Evolutionary conservation across 2,113 vertebrate genomes (phyloP), one percentile per base, ranked within the genome.

Genomic region (Arizona elegans): DNA sequence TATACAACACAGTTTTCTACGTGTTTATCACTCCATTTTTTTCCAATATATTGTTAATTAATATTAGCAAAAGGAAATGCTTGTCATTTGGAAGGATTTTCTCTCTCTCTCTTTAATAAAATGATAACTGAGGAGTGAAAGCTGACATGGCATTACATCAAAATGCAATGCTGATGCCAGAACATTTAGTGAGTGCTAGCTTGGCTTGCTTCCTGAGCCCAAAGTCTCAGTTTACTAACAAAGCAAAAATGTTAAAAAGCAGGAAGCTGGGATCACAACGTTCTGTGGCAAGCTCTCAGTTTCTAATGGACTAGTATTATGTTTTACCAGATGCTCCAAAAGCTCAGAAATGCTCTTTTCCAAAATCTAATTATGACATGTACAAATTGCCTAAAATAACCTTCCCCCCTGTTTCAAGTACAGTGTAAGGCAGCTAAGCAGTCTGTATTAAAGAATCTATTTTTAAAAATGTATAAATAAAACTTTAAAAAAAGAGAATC

Each of bases 171-270:
- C 93, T 94, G 70, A 94, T 96, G 96, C 96, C 96, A 96, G 96
- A 97, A 96, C 95, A 95, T 94, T 95, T 94, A 94, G 96, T 93
- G 95, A 91, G 91, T 95, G 95, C 93, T 97, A 95, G 96, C 95
- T 96, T 96, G 91, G 96, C 92, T 96, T 95, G 87, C 90, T 93
- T 97, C 94, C 89, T 88, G 91, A 93, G 94, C 95, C 95, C 94
- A 29, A 95, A 93, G n/a, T 96, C 93, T 54, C 86, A 75, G 94
- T 97, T 97, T 96, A 97, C 97, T 96, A 98, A 97, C 97, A 98
- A 97, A 98, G 97, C 97, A 97, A 97, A 98, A 97, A 97, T 97
- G 96, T 97, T 97, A 97, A 98, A 97, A 97, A 97, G 96, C 43
- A 62, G 47, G 70, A 86, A 7, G n/a, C 21, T 55, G 29, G 54